A percentile compares a stretch with the other conserved stretches of the same genome.
phyloP scores from a whole-genome alignment of 2,888 invertebrate genomes.

The Neoaliturus tenellus region DNA sequence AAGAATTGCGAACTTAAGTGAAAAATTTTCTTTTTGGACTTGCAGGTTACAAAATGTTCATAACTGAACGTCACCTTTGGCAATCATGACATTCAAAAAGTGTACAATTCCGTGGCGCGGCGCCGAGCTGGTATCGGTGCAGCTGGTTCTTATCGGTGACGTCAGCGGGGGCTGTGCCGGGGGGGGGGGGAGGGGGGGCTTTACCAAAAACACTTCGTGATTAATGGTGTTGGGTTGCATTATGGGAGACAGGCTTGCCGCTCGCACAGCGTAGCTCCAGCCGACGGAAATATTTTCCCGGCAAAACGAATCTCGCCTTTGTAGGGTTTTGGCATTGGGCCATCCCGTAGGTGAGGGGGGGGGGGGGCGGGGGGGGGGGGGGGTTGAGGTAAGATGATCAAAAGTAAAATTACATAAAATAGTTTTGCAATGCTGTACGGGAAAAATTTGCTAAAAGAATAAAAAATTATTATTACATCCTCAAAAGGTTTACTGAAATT shows the following conservation, averaged over 20 bases:
- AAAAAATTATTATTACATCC: no score
- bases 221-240: slow-evolving; percentile 59
- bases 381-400: no score
- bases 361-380: no score
- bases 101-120: neutral
- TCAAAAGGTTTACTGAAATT: no score
- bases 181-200: slow-evolving; percentile 40
- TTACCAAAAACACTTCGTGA: slow-evolving; percentile 59
- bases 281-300: neutral
- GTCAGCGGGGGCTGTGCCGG: slow-evolving; percentile 7
- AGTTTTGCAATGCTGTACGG: no score
- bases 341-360: no score
- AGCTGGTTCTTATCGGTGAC: slow-evolving; percentile 50
- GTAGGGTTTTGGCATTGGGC: no score
- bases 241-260: slow-evolving; percentile 47
- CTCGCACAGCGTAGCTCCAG: neutral
- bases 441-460: no score
- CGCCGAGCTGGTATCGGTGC: slow-evolving; percentile 4
- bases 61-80: neutral
- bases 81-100: neutral
- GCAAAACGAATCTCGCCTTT: slow-evolving; percentile 13
- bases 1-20: no score
- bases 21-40: no score
- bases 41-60: no score
- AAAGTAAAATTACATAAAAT: no score